Percentiles rank a stretch among this genome's conserved stretches.
phyloP scores from a whole-genome alignment of 2,797 vertebrate species.

The Diplodus sargus region DNA sequence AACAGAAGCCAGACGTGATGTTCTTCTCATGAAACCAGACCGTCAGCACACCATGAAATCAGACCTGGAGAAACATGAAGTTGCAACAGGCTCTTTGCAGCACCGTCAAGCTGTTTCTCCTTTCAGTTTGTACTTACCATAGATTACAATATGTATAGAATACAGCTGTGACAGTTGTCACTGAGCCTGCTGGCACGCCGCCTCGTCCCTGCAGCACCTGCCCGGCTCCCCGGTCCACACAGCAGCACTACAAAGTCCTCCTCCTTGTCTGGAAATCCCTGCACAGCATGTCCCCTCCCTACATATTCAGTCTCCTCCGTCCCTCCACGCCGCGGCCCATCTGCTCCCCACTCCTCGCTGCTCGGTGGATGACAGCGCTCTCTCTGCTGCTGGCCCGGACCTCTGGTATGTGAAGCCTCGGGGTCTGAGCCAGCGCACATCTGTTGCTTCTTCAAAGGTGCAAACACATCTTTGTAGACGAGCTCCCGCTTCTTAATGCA shows the following conservation, averaged over 20 bases:
- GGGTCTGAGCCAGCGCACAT: constrained; percentile 57
- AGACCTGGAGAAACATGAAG: no score
- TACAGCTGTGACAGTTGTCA: background rate
- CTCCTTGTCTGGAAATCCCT: constrained; percentile 25
- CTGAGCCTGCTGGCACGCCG: background rate
- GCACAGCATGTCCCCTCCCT: constrained; percentile 29
- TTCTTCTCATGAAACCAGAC: no score
- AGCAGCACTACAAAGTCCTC: constrained; percentile 30
- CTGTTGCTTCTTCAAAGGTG: constrained; percentile 62
- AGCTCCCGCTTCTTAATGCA: constrained; percentile 6
- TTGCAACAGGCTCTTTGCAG: no score
- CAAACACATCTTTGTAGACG: constrained; percentile 22
- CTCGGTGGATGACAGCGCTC: constrained; percentile 35
- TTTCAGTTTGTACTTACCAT: no score
- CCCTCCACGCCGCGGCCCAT: constrained; percentile 36
- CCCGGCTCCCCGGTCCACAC: constrained; percentile 1
- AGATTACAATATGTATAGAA: background rate
- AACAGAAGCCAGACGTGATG: no score
- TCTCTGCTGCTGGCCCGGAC: constrained; percentile 34
- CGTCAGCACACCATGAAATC: no score
- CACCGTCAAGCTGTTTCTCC: background rate
- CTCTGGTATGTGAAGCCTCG: constrained; percentile 49
- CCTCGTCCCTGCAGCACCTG: constrained; percentile 11
- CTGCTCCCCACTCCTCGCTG: constrained; percentile 41
- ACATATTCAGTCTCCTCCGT: constrained; percentile 8